phyloP scores from a whole-genome alignment of 1,140 invertebrate genomes.

The Teleopsis dalmanni region DNA sequence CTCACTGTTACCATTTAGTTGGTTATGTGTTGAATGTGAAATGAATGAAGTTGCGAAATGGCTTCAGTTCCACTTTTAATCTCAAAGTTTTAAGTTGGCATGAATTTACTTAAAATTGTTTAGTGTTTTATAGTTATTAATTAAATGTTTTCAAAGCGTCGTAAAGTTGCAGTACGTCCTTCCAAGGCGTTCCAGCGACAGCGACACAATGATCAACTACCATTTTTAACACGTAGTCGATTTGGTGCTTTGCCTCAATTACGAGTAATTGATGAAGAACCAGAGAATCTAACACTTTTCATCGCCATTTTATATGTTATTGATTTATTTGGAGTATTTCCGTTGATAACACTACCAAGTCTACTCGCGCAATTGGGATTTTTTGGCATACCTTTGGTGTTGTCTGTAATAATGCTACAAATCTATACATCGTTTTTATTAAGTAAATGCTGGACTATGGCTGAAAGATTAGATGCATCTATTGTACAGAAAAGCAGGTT shows the following conservation, averaged over 20 bases:
- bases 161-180: slow-evolving; percentile 25
- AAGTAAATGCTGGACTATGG: slow-evolving; percentile 66
- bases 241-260: slow-evolving; percentile 39
- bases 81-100: no score
- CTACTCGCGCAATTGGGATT: slow-evolving; percentile 64
- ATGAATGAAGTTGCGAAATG: no score
- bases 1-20: no score
- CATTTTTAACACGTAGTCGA: slow-evolving; percentile 30
- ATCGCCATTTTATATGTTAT: slow-evolving; percentile 68
- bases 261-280: slow-evolving; percentile 11
- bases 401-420: slow-evolving; percentile 60
- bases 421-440: slow-evolving; percentile 67
- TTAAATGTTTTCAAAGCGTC: slow-evolving; percentile 8
- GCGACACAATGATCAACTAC: slow-evolving; percentile 27
- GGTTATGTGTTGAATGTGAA: no score
- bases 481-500: slow-evolving; percentile 61
- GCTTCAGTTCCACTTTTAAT: no score
- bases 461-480: slow-evolving; percentile 56
- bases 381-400: slow-evolving; percentile 59
- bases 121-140: no score
- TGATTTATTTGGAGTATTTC: slow-evolving; percentile 74
- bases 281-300: slow-evolving; percentile 47
- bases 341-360: slow-evolving; percentile 63
- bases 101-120: no score
- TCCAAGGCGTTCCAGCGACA: slow-evolving; percentile 17